Evolutionary conservation across 2,888 invertebrate genomes (phyloP).

Genomic region (Neocrepidodera transversa): DNA sequence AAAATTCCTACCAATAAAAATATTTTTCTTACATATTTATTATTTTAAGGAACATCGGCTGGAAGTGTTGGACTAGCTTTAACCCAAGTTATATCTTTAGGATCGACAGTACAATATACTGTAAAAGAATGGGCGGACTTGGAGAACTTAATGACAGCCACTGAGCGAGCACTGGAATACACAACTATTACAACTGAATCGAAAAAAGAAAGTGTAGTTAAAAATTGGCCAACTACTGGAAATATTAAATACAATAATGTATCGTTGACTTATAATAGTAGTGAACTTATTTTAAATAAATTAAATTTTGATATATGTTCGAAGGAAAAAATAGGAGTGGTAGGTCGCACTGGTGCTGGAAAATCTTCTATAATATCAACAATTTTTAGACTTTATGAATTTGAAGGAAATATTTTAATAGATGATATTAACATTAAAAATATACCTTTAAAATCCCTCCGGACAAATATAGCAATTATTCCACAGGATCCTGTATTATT

Average conservation of each 20-base stretch:
- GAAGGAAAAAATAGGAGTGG: constrained; percentile 71
- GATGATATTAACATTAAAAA: constrained; percentile 75
- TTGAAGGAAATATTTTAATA: constrained; percentile 78
- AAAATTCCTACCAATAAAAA: too few species aligned
- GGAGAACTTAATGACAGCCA: constrained; percentile 83
- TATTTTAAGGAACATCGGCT: constrained; percentile 42
- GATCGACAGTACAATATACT: constrained; percentile 69
- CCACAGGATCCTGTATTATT: constrained; percentile 87
- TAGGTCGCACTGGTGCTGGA: constrained; percentile 70
- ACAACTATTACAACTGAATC: constrained; percentile 60
- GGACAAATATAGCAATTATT: constrained; percentile 80
- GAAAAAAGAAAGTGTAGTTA: constrained; percentile 31
- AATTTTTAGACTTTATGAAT: constrained; percentile 79
- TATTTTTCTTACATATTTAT: neutral
- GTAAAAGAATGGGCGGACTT: constrained; percentile 84
- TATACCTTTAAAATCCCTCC: constrained; percentile 76
- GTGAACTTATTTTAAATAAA: constrained; percentile 75
- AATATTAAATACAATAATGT: constrained; percentile 72
- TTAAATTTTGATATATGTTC: constrained; percentile 71
- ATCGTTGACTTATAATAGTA: constrained; percentile 73
- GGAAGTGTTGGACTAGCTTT: constrained; percentile 67
- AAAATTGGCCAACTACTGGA: constrained; percentile 76
- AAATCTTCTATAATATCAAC: constrained; percentile 79
- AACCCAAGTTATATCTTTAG: constrained; percentile 78
- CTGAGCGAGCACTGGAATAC: constrained; percentile 74